phyloP scores from a whole-genome alignment of 2,113 vertebrate genomes.

The Eubucco bourcierii region DNA sequence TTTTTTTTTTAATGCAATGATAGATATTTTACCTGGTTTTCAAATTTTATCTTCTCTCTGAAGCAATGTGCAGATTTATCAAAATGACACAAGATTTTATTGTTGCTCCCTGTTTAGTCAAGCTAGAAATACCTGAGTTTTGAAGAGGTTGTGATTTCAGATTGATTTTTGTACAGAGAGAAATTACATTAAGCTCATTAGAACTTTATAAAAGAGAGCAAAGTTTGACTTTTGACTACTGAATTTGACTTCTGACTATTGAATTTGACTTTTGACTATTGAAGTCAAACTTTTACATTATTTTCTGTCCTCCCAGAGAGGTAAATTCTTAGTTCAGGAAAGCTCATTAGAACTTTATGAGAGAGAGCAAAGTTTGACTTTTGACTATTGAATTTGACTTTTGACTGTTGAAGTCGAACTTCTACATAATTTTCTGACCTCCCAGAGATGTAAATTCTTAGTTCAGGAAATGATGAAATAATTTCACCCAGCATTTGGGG shows the following conservation, averaged over 20 bases:
- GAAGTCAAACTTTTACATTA: background rate
- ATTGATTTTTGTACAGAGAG: background rate
- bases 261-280: background rate
- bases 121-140: background rate
- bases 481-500: background rate
- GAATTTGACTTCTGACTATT: background rate
- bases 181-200: background rate
- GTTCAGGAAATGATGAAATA: background rate
- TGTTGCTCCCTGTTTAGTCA: background rate
- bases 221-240: too few relatives aligned
- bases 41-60: background rate
- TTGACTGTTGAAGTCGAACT: background rate
- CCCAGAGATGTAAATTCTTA: background rate
- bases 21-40: background rate
- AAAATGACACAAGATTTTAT: rapidly evolving
- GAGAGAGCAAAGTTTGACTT: background rate
- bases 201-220: background rate
- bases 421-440: background rate
- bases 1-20: background rate
- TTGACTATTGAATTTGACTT: too few relatives aligned
- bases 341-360: background rate
- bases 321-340: background rate
- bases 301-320: background rate
- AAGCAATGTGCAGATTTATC: background rate
- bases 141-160: background rate